Percentiles rank a stretch among this genome's conserved stretches.
phyloP scores from a whole-genome alignment of 1,140 invertebrate species.

The Tribolium madens region DNA sequence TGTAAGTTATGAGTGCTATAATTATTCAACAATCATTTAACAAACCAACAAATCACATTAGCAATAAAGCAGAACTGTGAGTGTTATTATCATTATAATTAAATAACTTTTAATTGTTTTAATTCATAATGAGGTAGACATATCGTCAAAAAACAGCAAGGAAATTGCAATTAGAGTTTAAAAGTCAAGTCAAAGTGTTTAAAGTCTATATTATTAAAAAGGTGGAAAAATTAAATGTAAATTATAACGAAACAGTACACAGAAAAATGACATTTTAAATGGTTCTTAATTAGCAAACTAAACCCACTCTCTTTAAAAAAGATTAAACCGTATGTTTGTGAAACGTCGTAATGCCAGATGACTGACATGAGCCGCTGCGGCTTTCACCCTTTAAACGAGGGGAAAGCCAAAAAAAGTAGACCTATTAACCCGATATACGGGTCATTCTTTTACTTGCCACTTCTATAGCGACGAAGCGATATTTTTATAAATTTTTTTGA shows the following conservation, averaged over 20 bases:
- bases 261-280: conserved; percentile 65
- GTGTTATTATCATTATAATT: no score
- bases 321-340: conserved; percentile 66
- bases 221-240: conserved; percentile 52
- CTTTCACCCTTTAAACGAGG: conserved; percentile 45
- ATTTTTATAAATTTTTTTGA: no score
- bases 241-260: conserved; percentile 48
- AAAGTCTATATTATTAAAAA: conserved; percentile 23
- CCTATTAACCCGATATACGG: conserved; percentile 57
- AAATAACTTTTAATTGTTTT: no score
- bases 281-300: conserved; percentile 66
- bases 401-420: conserved; percentile 56
- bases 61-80: no score
- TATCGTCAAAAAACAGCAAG: no score
- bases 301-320: conserved; percentile 65
- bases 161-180: no score
- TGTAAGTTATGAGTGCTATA: no score
- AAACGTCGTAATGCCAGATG: conserved; percentile 63
- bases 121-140: no score
- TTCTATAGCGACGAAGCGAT: neutral
- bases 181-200: no score
- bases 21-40: no score
- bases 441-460: conserved; percentile 47
- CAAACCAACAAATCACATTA: no score
- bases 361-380: conserved; percentile 61